Evolutionary conservation across 2,888 invertebrate species (phyloP), one percentile per base, ranked within the genome.

Genomic region (Nineta flava): DNA sequence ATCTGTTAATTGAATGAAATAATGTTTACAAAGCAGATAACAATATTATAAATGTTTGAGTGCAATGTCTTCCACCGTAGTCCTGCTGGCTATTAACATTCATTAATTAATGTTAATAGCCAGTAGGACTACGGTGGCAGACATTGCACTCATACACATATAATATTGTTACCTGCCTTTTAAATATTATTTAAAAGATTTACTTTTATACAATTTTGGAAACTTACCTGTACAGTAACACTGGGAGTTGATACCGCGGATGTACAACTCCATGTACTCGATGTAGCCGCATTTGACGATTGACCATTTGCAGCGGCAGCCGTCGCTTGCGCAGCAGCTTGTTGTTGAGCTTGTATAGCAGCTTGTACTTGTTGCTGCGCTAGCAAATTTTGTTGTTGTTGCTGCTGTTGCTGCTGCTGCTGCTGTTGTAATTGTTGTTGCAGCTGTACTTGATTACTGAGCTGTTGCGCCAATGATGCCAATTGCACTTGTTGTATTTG

Each of bases 401-500:
- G 60, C 35, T 50, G 52, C 38, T 50, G 55, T 12, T 51, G 52
- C 32, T 60, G 60, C n/a, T 57, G 58, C 21, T 56, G 53, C 52
- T 52, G 55, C 52, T 50, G 53, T 51, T 47, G 54, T 54, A 53
- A 57, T 52, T 51, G 59, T 51, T 54, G 60, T 57, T 62, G 65
- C 52, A 52, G 60, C 53, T 55, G 58, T 45, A 60, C 65, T 59
- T 60, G 70, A 55, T 60, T 61, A 55, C 59, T 68, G 52, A 60
- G 64, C 57, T 67, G 66, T 57, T 67, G 66, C 42, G 73, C 70
- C 12, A 83, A 65, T 2, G 81, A 82, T 0, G 85, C 79, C 52
- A 91, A 77, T 66, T 92, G 91, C 35, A 93, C 85, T 62, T 91
- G 88, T 58, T 92, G 92, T 50, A 91, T 82, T 62, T 90, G 91